Evolutionary conservation across 2,113 vertebrate genomes (phyloP), one percentile per base, ranked within the genome.

Genomic region (Phaethornis superciliosus): DNA sequence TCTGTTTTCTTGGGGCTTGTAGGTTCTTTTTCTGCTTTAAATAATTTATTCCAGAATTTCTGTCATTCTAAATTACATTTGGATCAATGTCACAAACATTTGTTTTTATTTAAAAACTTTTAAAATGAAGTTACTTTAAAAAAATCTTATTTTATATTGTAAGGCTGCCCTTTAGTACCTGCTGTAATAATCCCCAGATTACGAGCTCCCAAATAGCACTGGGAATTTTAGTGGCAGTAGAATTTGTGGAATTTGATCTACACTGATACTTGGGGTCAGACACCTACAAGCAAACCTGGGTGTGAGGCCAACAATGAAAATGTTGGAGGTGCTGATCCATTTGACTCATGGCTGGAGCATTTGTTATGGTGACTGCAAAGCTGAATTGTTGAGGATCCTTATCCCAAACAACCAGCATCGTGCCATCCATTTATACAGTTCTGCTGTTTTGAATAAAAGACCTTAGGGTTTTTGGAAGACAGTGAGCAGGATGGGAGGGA

Each of bases 251-350:
- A 88, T 10, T 60, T 32, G 8, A 35, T 86, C 64, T 28, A 46
- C 17, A 4, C 22, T 20, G 72, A 59, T 55, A 19, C 42, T 40
- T 1, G 3, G 46, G 78, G 21, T 55, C 11, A 32, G 44, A 9
- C 5, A 16, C 21, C 16, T 51, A 10, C 51, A 59, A 78, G 42
- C 42, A 81, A 55, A 71, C 33, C 49, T 75, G 81, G 70, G 19
- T 46, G 5, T 23, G 78, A 91, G 46, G 52, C 47, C 71, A 86
- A 0, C 40, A 56, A 1, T 65, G 20, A 65, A 80, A 54, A 21
- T 2, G 0, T 8, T 44, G 64, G 35, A 46, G 54, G 77, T 79
- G 15, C 4, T 0, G 6, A 13, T 58, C 42, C 0, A 0, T 60
- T 72, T 47, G 59, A 12, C 26, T 51, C 4, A 14, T 3, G 3